Percentiles rank a stretch among this genome's conserved stretches.
phyloP scores from a whole-genome alignment of 2,888 invertebrate species.

The Caenorhabditis drosophilae region DNA sequence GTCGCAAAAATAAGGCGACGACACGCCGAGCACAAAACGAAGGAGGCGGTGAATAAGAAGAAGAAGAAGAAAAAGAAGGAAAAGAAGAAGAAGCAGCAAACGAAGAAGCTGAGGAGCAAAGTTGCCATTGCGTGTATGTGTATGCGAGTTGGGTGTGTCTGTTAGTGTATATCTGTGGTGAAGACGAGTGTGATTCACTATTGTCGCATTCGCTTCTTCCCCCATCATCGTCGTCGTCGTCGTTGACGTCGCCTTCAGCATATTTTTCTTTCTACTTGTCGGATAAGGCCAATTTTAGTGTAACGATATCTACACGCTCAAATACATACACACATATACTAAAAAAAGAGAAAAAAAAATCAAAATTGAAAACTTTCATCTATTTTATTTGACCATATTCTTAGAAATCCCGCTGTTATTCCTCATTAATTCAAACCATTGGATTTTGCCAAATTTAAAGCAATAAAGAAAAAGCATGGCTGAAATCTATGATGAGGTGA shows the following conservation, averaged over 20 bases:
- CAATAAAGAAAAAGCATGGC: slow-evolving; percentile 13
- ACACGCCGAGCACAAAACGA: no score
- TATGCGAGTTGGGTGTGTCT: no score
- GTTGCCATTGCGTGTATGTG: no score
- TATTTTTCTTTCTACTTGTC: slow-evolving; percentile 18
- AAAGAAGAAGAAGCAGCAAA: slow-evolving; percentile 14
- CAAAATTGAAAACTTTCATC: no score
- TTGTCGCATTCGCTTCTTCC: no score
- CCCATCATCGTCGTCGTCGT: slow-evolving; percentile 7
- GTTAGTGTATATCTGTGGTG: no score
- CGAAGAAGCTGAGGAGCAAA: slow-evolving; percentile 12
- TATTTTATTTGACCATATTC: not conserved
- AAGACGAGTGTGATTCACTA: no score
- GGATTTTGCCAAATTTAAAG: not conserved
- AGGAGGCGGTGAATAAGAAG: no score
- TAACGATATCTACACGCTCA: slow-evolving; percentile 25
- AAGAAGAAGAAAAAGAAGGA: slow-evolving; percentile 13
- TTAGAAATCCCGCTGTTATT: not conserved
- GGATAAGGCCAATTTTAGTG: slow-evolving; percentile 46
- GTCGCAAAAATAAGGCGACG: no score
- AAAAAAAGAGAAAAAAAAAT: no score
- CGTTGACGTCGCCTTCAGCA: not conserved
- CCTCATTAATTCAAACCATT: not conserved
- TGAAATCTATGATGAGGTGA: slow-evolving; percentile 42
- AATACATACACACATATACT: slow-evolving; percentile 22